phyloP scores from a whole-genome alignment of 2,888 invertebrate genomes.

The Eugnorisma glareosa region DNA sequence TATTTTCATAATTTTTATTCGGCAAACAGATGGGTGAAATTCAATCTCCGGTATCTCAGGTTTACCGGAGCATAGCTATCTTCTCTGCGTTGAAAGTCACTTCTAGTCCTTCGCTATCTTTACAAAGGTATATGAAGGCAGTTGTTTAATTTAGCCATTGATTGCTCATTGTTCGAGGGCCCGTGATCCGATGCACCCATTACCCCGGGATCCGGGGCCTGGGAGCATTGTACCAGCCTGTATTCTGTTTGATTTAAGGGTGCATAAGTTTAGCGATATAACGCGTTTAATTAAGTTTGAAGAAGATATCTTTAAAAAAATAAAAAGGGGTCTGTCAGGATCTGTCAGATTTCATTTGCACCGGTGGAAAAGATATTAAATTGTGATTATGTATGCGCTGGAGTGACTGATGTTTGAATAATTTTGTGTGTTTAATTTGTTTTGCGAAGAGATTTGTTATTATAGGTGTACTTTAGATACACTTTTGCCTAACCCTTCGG shows the following conservation, averaged over 20 bases:
- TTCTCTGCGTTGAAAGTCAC: neutral
- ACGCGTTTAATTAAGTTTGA: slow-evolving; percentile 76
- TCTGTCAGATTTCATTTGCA: slow-evolving; percentile 51
- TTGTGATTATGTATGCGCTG: slow-evolving; percentile 43
- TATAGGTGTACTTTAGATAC: neutral
- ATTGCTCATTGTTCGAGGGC: slow-evolving; percentile 88
- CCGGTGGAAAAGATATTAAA: slow-evolving; percentile 44
- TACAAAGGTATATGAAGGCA: slow-evolving; percentile 72
- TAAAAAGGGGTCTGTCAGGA: slow-evolving; percentile 61
- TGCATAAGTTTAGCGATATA: slow-evolving; percentile 76
- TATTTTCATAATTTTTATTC: too few relatives aligned
- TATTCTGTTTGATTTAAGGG: slow-evolving; percentile 80
- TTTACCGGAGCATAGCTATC: neutral
- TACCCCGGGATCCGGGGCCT: slow-evolving; percentile 35
- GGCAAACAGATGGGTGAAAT: neutral
- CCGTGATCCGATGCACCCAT: slow-evolving; percentile 76
- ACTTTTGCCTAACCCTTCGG: neutral
- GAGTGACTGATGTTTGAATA: slow-evolving; percentile 51
- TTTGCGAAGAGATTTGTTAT: slow-evolving; percentile 15
- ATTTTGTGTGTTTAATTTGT: slow-evolving; percentile 42
- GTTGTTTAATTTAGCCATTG: slow-evolving; percentile 89
- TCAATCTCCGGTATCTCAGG: neutral
- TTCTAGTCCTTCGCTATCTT: slow-evolving; percentile 41
- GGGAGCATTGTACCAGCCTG: slow-evolving; percentile 82
- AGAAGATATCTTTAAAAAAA: slow-evolving; percentile 60